Evolutionary conservation across 1,140 invertebrate genomes (phyloP), one percentile per base, ranked within the genome.

Genomic region (Antheraea pernyi): DNA sequence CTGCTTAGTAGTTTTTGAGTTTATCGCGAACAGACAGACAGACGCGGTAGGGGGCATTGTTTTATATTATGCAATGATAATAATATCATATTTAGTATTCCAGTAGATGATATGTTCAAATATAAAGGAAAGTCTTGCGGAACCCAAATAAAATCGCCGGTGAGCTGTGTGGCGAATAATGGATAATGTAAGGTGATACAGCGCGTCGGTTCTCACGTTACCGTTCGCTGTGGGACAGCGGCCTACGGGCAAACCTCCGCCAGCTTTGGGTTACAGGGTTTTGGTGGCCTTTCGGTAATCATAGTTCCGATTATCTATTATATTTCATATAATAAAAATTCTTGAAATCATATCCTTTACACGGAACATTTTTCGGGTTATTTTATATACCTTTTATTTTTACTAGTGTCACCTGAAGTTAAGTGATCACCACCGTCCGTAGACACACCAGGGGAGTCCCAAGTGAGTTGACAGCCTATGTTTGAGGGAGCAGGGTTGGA

Each of bases 151-250:
- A 79, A 78, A 73, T 39, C 70, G 37, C 66, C 22, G 68, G 18
- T 65, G 59, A 63, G 71, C 63, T 65, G 71, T 67, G 68, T 75
- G 68, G 74, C 70, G 76, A 81, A 80, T 72, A 80, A 83, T 81
- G 79, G 73, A 80, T 75, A 80, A 70, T 60, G 81, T 53, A 81
- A 83, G 64, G 22, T 37, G 69, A 83, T 61, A 80, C 66, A 59
- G 68, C 58, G 62, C 62, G 46, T 42, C 46, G 70, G 64, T n/a
- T 70, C 73, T 77, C 73, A 60, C 36, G 70, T 79, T 78, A 74
- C 74, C 22, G 46, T 42, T 48, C 42, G 46, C 63, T 63, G 62
- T 67, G 65, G 69, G 65, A 77, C 68, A 62, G 30, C 70, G 68
- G 73, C 73, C 69, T 39, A 59, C 53, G 63, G 73, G 70, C 68